Evolutionary conservation across 1,140 invertebrate genomes (phyloP).

Genomic region (Bombus turneri): DNA sequence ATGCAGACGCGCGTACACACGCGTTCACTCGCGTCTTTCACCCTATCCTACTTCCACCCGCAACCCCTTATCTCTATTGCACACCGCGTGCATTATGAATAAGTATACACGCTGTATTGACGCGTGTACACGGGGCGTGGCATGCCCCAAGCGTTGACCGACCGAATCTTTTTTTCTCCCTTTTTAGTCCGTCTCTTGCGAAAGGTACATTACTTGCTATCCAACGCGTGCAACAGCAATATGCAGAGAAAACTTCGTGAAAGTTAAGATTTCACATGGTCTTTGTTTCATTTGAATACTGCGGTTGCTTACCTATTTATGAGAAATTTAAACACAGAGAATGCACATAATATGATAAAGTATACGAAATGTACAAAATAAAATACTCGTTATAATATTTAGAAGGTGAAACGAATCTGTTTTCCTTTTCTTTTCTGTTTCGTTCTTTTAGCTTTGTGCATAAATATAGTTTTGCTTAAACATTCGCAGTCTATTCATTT

Average conservation of each 20-base stretch:
- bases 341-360: too few relatives aligned
- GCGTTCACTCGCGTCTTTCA: slow-evolving; percentile 25
- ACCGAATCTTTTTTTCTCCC: slow-evolving; percentile 67
- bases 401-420: too few relatives aligned
- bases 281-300: not conserved
- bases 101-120: slow-evolving; percentile 74
- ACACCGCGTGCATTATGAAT: slow-evolving; percentile 71
- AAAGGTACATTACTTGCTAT: slow-evolving; percentile 19
- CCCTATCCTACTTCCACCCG: slow-evolving; percentile 13
- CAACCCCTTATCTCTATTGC: slow-evolving; percentile 39
- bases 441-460: too few relatives aligned
- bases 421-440: too few relatives aligned
- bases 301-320: too few relatives aligned
- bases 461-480: too few relatives aligned
- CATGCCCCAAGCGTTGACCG: slow-evolving; percentile 68
- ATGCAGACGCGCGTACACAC: slow-evolving; percentile 21
- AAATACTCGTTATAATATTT: not conserved
- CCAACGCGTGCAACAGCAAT: not conserved
- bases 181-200: not conserved
- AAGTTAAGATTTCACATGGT: not conserved
- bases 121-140: slow-evolving; percentile 71
- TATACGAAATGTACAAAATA: not conserved
- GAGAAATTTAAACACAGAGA: not conserved
- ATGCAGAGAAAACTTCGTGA: not conserved
- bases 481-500: too few relatives aligned